phyloP scores from a whole-genome alignment of 23 tunicate species.

The Trididemnum clinides region DNA sequence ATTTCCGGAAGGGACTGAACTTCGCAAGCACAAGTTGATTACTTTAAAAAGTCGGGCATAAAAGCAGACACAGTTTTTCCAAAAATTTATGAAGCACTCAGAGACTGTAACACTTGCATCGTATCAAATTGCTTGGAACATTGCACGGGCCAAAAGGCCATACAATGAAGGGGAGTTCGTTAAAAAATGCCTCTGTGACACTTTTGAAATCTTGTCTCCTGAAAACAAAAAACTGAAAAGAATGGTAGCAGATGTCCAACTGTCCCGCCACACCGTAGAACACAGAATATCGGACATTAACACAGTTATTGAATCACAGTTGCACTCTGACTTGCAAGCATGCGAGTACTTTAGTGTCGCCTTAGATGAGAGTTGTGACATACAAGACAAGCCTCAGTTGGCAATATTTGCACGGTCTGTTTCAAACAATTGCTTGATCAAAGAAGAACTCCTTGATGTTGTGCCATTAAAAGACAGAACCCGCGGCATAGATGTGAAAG shows the following conservation, averaged over 20 bases:
- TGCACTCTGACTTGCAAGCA: constrained; percentile 28
- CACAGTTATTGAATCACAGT: constrained; percentile 45
- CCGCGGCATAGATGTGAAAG: constrained; percentile 19
- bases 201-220: constrained; percentile 51
- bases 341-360: constrained; percentile 51
- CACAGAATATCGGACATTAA: constrained; percentile 41
- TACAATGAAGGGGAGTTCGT: constrained; percentile 68
- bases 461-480: constrained; percentile 41
- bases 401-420: constrained; percentile 47
- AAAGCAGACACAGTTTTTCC: constrained; percentile 47
- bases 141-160: constrained; percentile 53
- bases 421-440: constrained; percentile 43
- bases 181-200: constrained; percentile 59
- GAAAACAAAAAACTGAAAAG: constrained; percentile 52
- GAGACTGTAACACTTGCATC: constrained; percentile 36
- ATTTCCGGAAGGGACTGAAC: constrained; percentile 37
- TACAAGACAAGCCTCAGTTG: constrained; percentile 46
- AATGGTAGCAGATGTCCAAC: constrained; percentile 21
- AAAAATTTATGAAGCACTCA: constrained; percentile 42
- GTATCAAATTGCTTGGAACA: constrained; percentile 45
- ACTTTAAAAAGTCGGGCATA: constrained; percentile 47
- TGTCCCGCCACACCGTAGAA: constrained; percentile 37
- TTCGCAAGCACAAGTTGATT: constrained; percentile 34
- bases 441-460: constrained; percentile 48
- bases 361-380: constrained; percentile 50